phyloP scores from a whole-genome alignment of 2,888 invertebrate genomes.

The Caenorhabditis uteleia region DNA sequence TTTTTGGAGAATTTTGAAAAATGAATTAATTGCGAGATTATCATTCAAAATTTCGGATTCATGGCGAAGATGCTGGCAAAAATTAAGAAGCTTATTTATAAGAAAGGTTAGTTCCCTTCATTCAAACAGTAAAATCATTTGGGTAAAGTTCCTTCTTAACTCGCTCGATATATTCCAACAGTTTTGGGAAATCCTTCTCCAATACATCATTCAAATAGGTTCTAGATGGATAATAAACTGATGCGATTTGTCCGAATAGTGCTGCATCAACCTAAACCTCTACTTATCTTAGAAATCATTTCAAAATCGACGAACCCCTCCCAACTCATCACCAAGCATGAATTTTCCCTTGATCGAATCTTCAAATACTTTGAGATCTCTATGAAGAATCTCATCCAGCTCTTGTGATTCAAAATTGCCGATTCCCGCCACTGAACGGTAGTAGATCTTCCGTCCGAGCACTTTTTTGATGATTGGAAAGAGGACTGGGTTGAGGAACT shows the following conservation, averaged over 20 bases:
- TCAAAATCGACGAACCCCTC: too few relatives aligned
- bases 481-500: conserved; percentile 11
- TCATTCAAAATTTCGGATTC: too few relatives aligned
- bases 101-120: too few relatives aligned
- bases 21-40: too few relatives aligned
- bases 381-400: conserved; percentile 62
- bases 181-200: conserved; percentile 14
- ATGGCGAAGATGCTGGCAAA: too few relatives aligned
- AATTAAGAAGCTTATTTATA: too few relatives aligned
- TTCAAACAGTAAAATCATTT: conserved; percentile 28
- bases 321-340: conserved; percentile 93
- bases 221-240: conserved; percentile 46
- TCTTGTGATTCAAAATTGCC: conserved; percentile 33
- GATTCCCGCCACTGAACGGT: not conserved
- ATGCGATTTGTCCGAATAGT: conserved; percentile 62
- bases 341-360: conserved; percentile 88
- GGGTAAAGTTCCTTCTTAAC: conserved; percentile 23
- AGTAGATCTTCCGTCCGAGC: not conserved
- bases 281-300: too few relatives aligned
- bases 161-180: conserved; percentile 22
- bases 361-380: conserved; percentile 87
- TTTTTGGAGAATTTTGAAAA: too few relatives aligned
- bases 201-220: conserved; percentile 10
- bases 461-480: conserved; percentile 6
- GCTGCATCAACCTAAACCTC: conserved; percentile 72